Evolutionary conservation across 1,140 invertebrate genomes (phyloP), one percentile per base, ranked within the genome.

Genomic region (Dufourea novaeangliae): DNA sequence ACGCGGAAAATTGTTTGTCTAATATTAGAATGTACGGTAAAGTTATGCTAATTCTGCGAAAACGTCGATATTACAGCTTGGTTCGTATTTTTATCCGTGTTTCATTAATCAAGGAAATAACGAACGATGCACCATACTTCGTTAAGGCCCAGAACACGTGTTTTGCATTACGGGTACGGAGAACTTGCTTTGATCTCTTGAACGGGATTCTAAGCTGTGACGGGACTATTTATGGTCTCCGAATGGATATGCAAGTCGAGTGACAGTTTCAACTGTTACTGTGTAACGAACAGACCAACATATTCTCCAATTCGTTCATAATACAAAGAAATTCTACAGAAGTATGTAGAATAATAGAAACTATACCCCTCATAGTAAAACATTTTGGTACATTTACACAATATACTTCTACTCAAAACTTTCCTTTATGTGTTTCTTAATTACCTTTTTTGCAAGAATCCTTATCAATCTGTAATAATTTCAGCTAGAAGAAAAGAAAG

Each of bases 141-240:
- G 64, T 69, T 69, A 61, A 71, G 22, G 14, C 5, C 0, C 0
- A 32, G 17, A 41, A 54, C 74, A 71, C 56, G 56, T 77, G 74
- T 77, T 62, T 54, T 14, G 14, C 4, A 34, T 77, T 70, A 71
- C 46, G 25, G 10, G 20, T 27, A 20, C 22, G 25, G 12, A 25
- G 27, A 32, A 46, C 29, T 34, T 32, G 22, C 74, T 77, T 77
- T 77, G 74, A 77, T 77, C 74, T 77, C 20, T 17, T 29, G 7
- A 29, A 66, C 25, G 63, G 22, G 41, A 20, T 20, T 22, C 17
- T 17, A 50, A 46, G n/a, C 41, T 46, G n/a, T 17, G 39, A 32
- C 17, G 14, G 41, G 25, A 39, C 22, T 66, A 66, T 66, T 66
- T 66, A 66, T 46, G 63, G 39, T 50, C 41, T 62, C 59, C 41